These are phyloP conservation scores for Myotis brandtii DNA, from an alignment of 2,113 vertebrate species.

Conservation along the genomic window DNA sequence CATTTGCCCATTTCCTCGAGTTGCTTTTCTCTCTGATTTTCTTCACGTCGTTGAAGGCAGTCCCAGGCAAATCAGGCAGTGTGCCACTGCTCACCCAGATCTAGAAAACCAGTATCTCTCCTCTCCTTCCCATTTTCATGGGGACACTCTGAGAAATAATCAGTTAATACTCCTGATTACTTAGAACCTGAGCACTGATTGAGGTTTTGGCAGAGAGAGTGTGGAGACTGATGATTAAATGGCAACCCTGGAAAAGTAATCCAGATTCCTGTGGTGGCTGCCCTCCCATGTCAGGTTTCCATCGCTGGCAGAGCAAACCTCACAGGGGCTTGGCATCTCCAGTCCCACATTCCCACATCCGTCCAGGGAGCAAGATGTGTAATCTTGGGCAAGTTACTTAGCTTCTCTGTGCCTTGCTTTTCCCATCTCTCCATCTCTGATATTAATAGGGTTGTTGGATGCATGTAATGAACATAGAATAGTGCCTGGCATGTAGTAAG, in stretches of 20 bases:
- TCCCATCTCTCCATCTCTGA: not conserved
- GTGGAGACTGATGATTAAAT: conserved; percentile 13
- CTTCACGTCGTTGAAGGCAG: conserved; percentile 44
- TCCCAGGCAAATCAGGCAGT: not conserved
- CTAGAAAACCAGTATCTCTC: not conserved
- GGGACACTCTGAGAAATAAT: not conserved
- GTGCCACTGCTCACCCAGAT: not conserved
- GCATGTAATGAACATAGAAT: not conserved
- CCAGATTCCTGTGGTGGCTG: not conserved
- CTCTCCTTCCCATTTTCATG: not conserved
- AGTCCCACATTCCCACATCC: not conserved
- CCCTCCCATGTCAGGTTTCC: not conserved
- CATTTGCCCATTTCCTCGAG: conserved; percentile 50
- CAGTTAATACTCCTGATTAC: not conserved
- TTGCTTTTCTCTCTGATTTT: conserved; percentile 54
- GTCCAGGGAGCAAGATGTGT: not conserved
- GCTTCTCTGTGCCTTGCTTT: conserved; percentile 24
- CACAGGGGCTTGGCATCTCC: not conserved
- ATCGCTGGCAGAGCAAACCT: not conserved
- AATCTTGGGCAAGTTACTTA: not conserved
- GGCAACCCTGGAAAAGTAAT: not conserved
- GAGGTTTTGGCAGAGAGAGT: not conserved
- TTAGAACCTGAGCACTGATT: not conserved
- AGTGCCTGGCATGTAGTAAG: not conserved
- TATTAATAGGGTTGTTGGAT: not conserved